Base-by-base conservation (phyloP, 2,797 vertebrate species). In the Rousettus madagascariensis region DNA sequence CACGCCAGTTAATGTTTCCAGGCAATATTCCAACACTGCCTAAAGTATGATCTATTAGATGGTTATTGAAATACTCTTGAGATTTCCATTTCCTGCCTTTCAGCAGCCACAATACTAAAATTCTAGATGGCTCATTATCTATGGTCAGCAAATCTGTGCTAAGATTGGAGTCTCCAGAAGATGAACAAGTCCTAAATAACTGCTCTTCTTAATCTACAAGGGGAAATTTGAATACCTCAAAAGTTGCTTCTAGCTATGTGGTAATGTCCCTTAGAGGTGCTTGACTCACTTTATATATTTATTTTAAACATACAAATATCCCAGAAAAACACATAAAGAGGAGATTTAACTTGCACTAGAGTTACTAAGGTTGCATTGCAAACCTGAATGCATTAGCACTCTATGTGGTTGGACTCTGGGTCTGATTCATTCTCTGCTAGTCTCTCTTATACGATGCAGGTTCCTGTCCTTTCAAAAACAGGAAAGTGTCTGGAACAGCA, bases 21-120 rank as follows among this genome's bases (percentile, higher is more conserved):
- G 53, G 36, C 20, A 82, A 57, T 83, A 85, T 30, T 94, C 51
- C 33, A 78, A 89, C 28, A 78, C 26, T 78, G 33, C 24, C 30
- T 88, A 71, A 28, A 61, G 28, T 89, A 82, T 22, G 12, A 69
- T 75, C 66, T 49, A 75, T 53, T 86, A 90, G 10, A 77, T 13
- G n/a, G 6, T 82, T 88, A 93, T 3, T 84, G 59, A 84, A 93
- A 84, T 93, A 30, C 24, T 91, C 51, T 68, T 83, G 43, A 74
- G 30, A 87, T 83, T 93, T 41, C 19, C 61, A 75, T 2, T 61
- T 19, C 16, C 38, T 78, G n/a, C 6, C 85, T 94, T 94, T 91
- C 19, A 88, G 68, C 19, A 79, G 78, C 36, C 41, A 95, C 26
- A 22, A 26, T 8, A 22, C 33, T 68, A 85, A 91, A 91, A 88